Conservation (phyloP, 1,140 invertebrate species). For the Drosophila pseudoananassae region DNA sequence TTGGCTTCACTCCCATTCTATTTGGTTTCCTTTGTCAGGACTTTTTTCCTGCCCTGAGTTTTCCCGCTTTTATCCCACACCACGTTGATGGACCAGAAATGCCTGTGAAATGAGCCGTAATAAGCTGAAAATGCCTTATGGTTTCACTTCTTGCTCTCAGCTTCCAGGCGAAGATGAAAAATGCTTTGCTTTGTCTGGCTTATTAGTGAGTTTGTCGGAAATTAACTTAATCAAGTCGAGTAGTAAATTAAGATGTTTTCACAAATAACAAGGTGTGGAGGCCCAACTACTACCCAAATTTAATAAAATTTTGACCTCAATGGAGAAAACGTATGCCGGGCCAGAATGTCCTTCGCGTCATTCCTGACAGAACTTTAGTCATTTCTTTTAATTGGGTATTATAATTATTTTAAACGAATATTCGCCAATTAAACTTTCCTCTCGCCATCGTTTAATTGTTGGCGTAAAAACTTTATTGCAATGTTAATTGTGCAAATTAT, state of each 20-base stretch:
- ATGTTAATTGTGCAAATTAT: conserved; percentile 75
- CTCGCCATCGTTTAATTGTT: conserved; percentile 55
- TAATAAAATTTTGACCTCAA: background rate
- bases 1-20: conserved; percentile 53
- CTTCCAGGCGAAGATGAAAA: conserved; percentile 23
- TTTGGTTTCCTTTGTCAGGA: conserved; percentile 22
- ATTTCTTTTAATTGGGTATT: conserved; percentile 29
- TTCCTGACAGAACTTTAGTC: background rate
- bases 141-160: conserved; percentile 21
- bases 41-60: conserved; percentile 11
- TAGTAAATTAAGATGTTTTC: conserved; percentile 29
- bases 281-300: background rate
- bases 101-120: conserved; percentile 68
- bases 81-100: conserved; percentile 25
- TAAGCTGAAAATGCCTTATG: conserved; percentile 61
- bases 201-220: conserved; percentile 36
- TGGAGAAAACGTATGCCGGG: background rate
- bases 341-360: too few species aligned
- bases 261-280: background rate
- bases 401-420: conserved; percentile 20
- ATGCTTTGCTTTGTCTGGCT: conserved; percentile 31
- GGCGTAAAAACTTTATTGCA: conserved; percentile 67
- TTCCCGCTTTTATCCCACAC: background rate
- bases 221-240: conserved; percentile 28
- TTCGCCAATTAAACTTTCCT: conserved; percentile 34